Conservation (phyloP, 1,140 invertebrate species). For the Eupristina koningsbergeri region DNA sequence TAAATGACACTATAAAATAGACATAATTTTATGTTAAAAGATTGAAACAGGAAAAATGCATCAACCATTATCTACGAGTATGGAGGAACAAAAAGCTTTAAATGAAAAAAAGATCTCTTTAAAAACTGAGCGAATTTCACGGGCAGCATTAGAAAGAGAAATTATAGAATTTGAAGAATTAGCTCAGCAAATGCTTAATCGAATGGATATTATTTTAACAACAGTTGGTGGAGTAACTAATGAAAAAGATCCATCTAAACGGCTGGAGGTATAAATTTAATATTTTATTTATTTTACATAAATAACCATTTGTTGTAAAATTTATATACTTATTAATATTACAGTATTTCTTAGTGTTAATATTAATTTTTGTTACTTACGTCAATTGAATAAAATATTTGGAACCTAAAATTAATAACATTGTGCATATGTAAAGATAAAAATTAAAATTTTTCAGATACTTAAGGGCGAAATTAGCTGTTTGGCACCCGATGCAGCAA, state of each 20-base stretch:
- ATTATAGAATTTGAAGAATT: constrained; percentile 76
- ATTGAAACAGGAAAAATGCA: constrained; percentile 38
- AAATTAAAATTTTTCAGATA: constrained; percentile 66
- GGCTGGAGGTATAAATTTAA: constrained; percentile 74
- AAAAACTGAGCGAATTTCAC: constrained; percentile 57
- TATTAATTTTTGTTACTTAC: too few species aligned
- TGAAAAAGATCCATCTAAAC: constrained; percentile 78
- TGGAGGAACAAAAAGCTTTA: background rate
- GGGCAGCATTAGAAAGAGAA: constrained; percentile 69
- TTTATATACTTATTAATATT: too few species aligned
- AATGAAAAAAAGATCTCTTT: constrained; percentile 29
- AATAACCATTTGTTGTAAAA: too few species aligned
- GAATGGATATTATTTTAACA: constrained; percentile 79
- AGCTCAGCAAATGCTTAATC: constrained; percentile 78
- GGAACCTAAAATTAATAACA: too few species aligned
- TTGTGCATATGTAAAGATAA: too few species aligned
- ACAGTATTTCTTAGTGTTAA: too few species aligned
- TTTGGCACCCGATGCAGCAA: constrained; percentile 84
- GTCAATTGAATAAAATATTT: too few species aligned
- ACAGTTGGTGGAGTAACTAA: constrained; percentile 79
- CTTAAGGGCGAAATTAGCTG: constrained; percentile 78
- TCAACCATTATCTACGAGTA: background rate
- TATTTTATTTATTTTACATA: too few species aligned
- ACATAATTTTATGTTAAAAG: constrained; percentile 1
- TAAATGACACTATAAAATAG: background rate